phyloP scores from a whole-genome alignment of 1,140 invertebrate genomes.

The Aphelenchoides fujianensis region DNA sequence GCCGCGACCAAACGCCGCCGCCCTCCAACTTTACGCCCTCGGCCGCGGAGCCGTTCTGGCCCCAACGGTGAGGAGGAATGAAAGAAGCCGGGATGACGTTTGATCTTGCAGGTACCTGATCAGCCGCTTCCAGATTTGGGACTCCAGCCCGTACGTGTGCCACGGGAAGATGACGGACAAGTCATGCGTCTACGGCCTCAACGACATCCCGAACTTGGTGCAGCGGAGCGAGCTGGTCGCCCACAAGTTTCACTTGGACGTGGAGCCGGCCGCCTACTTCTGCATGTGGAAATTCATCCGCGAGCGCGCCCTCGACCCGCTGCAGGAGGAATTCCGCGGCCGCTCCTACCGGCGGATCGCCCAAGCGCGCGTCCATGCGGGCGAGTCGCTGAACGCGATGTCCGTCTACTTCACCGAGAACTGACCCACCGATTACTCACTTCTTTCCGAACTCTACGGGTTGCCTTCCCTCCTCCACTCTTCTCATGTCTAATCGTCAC shows the following conservation, averaged over 20 bases:
- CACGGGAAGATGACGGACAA: slow-evolving; percentile 1
- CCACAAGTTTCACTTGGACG: slow-evolving; percentile 54
- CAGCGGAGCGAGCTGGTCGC: slow-evolving; percentile 47
- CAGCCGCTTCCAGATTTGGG: slow-evolving; percentile 43
- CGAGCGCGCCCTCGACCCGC: slow-evolving; percentile 29
- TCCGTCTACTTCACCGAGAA: slow-evolving; percentile 21
- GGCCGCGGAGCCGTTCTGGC: neutral
- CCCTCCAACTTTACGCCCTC: neutral
- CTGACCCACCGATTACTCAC: neutral
- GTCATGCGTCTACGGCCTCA: slow-evolving; percentile 56
- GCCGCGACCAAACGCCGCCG: neutral
- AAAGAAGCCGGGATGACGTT: too few relatives aligned
- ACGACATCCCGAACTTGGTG: slow-evolving; percentile 43
- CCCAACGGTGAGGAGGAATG: too few relatives aligned
- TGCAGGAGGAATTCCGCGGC: slow-evolving; percentile 24
- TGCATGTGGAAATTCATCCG: slow-evolving; percentile 36
- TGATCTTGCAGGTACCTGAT: slow-evolving; percentile 41
- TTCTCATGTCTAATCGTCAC: neutral
- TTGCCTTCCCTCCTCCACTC: neutral
- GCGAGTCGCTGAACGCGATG: slow-evolving; percentile 17
- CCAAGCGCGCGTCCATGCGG: slow-evolving; percentile 24
- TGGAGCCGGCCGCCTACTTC: slow-evolving; percentile 54
- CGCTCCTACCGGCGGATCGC: slow-evolving; percentile 34
- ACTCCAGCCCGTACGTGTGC: neutral
- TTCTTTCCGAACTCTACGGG: neutral